phyloP scores from a whole-genome alignment of 2,888 invertebrate genomes.

The Abrostola triplasia region DNA sequence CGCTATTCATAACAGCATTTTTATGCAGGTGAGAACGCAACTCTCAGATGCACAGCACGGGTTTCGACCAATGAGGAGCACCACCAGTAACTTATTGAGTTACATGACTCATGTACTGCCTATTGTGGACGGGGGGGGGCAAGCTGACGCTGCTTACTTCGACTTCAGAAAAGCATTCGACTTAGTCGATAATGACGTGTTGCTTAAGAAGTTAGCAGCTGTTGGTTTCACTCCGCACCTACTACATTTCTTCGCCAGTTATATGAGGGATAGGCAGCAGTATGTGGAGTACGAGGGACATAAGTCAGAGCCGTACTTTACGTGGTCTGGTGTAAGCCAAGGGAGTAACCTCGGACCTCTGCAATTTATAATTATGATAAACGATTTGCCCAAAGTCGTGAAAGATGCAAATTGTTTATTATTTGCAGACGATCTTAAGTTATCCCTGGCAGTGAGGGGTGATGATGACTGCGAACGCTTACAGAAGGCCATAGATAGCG shows the following conservation, averaged over 20 bases:
- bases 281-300: slow-evolving; percentile 8
- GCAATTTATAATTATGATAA: slow-evolving; percentile 13
- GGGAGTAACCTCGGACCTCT: slow-evolving; percentile 9
- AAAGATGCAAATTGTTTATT: slow-evolving; percentile 8
- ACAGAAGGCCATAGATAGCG: slow-evolving; percentile 6
- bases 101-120: slow-evolving; percentile 11
- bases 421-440: slow-evolving; percentile 13
- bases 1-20: slow-evolving; percentile 11
- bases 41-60: slow-evolving; percentile 22
- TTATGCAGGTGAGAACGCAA: slow-evolving; percentile 8
- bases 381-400: slow-evolving; percentile 6
- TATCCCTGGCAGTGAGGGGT: neutral
- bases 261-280: slow-evolving; percentile 20
- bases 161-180: slow-evolving; percentile 26
- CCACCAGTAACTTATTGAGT: slow-evolving; percentile 23
- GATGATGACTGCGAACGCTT: slow-evolving; percentile 3
- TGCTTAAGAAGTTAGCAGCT: slow-evolving; percentile 18
- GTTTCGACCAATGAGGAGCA: slow-evolving; percentile 13
- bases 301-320: slow-evolving; percentile 5
- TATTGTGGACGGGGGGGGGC: slow-evolving; percentile 17
- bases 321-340: slow-evolving; percentile 11
- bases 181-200: slow-evolving; percentile 18
- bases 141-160: slow-evolving; percentile 16
- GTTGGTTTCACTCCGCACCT: slow-evolving; percentile 18
- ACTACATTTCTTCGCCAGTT: slow-evolving; percentile 6